These are phyloP conservation scores for Drymodes brunneopygia DNA, from an alignment of 2,113 vertebrate species.

Conservation along the genomic window DNA sequence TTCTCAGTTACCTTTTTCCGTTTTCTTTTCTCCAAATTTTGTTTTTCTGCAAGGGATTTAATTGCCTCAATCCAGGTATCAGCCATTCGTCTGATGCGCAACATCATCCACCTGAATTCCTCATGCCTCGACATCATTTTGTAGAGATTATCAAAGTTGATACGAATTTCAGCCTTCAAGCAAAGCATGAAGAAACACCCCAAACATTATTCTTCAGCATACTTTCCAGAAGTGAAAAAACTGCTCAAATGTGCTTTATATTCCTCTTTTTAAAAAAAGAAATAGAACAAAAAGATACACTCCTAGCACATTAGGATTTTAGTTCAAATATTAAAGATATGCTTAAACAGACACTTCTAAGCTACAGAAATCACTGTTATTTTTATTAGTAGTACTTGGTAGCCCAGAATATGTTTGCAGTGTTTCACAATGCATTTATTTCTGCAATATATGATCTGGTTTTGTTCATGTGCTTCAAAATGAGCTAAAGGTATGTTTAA, in stretches of 20 bases:
- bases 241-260: not conserved
- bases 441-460: not conserved
- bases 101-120: conserved; percentile 98
- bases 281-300: not conserved
- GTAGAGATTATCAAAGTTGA: conserved; percentile 90
- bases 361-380: not conserved
- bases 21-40: conserved; percentile 86
- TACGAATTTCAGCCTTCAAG: conserved; percentile 86
- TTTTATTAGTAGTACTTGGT: not conserved
- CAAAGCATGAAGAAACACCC: not conserved
- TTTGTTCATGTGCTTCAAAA: not conserved
- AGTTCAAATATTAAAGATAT: not conserved
- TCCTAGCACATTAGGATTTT: not conserved
- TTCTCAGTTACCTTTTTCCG: conserved; percentile 85
- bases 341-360: not conserved
- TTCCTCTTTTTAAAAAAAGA: not conserved
- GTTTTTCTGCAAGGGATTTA: conserved; percentile 88
- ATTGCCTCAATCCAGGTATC: conserved; percentile 91
- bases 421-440: not conserved
- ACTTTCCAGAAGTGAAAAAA: not conserved
- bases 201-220: not conserved
- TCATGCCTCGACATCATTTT: conserved; percentile 91
- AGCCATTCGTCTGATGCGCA: conserved; percentile 94
- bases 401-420: not conserved
- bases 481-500: not conserved